These are phyloP conservation scores for Pasiphila rectangulata DNA, from an alignment of 2,888 invertebrate species.

Conservation along the genomic window DNA sequence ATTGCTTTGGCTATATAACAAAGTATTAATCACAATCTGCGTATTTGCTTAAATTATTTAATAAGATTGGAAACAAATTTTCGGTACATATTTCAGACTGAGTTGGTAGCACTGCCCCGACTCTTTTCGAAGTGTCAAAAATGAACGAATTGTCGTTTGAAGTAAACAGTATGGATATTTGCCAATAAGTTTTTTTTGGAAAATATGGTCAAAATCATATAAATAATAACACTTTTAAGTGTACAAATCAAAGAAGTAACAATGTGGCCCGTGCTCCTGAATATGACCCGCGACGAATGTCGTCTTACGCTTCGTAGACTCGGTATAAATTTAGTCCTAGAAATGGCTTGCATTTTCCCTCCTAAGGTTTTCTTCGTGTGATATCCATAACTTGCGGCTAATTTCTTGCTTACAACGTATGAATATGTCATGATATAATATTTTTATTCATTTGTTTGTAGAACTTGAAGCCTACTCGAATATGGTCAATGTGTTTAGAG, in stretches of 20 bases:
- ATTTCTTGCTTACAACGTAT: conserved; percentile 36
- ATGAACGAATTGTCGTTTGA: conserved; percentile 80
- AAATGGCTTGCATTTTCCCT: conserved; percentile 79
- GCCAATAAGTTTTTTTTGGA: conserved; percentile 68
- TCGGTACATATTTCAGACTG: not conserved
- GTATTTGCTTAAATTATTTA: not conserved
- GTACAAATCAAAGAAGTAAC: conserved; percentile 54
- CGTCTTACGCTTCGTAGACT: conserved; percentile 92
- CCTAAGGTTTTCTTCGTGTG: conserved; percentile 69
- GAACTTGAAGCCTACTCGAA: conserved; percentile 96
- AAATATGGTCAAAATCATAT: conserved; percentile 72
- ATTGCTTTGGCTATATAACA: too few species aligned
- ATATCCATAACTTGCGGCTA: conserved; percentile 44
- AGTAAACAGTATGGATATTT: conserved; percentile 82
- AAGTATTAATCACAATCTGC: too few species aligned
- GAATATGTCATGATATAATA: conserved; percentile 34
- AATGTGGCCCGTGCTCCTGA: conserved; percentile 86
- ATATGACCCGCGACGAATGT: conserved; percentile 94
- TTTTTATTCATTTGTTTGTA: conserved; percentile 70
- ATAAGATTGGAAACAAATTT: not conserved
- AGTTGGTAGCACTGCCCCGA: conserved; percentile 21
- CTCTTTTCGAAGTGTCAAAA: conserved; percentile 71
- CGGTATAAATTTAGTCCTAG: conserved; percentile 83
- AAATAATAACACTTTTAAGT: conserved; percentile 57
- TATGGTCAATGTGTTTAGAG: conserved; percentile 93